Conservation (phyloP, 2,888 invertebrate species). For the Sesamia inferens region DNA sequence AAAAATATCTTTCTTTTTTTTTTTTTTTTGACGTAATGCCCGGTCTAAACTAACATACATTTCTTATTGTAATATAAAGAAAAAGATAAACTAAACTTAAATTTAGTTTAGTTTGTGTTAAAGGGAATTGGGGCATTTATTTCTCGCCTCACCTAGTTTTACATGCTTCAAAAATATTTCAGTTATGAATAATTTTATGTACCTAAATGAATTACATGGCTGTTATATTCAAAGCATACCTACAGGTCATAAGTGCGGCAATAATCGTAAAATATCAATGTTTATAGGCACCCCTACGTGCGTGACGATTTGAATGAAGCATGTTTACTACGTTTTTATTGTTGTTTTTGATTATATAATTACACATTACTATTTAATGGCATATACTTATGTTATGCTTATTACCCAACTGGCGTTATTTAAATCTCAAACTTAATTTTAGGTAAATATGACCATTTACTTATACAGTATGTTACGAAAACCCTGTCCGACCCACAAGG, state of each 20-base stretch:
- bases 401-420: background rate
- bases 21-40: too few relatives aligned
- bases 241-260: conserved; percentile 51
- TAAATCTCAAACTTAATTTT: background rate
- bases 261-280: conserved; percentile 68
- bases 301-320: conserved; percentile 73
- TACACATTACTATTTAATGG: conserved; percentile 65
- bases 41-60: too few relatives aligned
- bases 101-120: too few relatives aligned
- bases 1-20: too few relatives aligned
- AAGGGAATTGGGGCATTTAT: too few relatives aligned
- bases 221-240: conserved; percentile 21
- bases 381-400: conserved; percentile 28
- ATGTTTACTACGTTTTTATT: conserved; percentile 62
- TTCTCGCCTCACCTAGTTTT: background rate
- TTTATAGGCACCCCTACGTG: conserved; percentile 63
- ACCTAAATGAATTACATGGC: conserved; percentile 37
- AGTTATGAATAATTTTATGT: conserved; percentile 22
- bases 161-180: conserved; percentile 24
- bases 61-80: too few relatives aligned
- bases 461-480: background rate
- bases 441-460: background rate
- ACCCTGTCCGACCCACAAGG: too few relatives aligned
- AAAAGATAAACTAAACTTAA: too few relatives aligned
- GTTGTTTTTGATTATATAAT: conserved; percentile 68